Evolutionary conservation across 2,888 invertebrate species (phyloP).

Genomic region (Apocheima hispidaria): DNA sequence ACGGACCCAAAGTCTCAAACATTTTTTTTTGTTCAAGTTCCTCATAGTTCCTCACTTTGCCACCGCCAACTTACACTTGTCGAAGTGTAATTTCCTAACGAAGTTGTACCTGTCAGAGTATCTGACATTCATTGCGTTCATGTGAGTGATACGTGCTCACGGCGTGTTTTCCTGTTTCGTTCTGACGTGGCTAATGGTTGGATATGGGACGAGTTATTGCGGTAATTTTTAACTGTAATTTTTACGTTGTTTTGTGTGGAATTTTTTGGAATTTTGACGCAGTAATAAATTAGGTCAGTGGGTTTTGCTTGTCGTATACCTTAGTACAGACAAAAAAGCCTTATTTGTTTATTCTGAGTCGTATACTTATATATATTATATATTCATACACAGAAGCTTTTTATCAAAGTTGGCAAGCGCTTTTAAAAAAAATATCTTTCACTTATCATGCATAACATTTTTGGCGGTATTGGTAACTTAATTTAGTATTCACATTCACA

Average conservation of each 20-base stretch:
- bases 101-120: slow-evolving; percentile 10
- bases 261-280: neutral
- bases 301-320: neutral
- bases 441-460: no score
- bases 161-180: slow-evolving; percentile 21
- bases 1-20: neutral
- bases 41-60: no score
- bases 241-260: neutral
- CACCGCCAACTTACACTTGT: no score
- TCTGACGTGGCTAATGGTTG: slow-evolving; percentile 14
- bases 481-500: no score
- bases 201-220: slow-evolving; percentile 6
- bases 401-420: no score
- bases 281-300: neutral
- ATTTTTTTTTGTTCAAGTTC: no score
- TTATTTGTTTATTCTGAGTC: no score
- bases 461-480: no score
- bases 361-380: no score
- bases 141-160: slow-evolving; percentile 12
- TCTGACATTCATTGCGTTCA: slow-evolving; percentile 5
- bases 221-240: slow-evolving; percentile 8
- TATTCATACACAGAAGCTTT: no score
- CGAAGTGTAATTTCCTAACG: neutral
- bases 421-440: no score
- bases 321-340: no score